Conservation (phyloP, 2,797 vertebrate species). For the Pangasius djambal region DNA sequence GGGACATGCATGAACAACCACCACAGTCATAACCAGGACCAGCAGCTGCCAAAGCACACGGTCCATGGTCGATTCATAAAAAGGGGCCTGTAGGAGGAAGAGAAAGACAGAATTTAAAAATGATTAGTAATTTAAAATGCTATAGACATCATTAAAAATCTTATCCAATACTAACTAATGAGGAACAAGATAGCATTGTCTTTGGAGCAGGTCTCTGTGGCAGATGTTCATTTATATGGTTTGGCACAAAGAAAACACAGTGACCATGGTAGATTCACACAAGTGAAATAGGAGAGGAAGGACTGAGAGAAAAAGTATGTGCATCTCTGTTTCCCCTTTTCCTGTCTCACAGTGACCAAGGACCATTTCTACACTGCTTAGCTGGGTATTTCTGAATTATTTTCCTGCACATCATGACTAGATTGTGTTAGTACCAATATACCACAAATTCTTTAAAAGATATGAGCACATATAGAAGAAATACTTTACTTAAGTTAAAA, state of each 20-base stretch:
- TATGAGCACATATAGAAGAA: background rate
- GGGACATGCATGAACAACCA: conserved; percentile 84
- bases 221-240: conserved; percentile 2
- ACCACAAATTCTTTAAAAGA: background rate
- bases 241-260: background rate
- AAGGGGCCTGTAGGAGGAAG: conserved; percentile 71
- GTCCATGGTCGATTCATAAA: conserved; percentile 89
- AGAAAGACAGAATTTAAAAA: conserved; percentile 13
- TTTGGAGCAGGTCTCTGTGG: background rate
- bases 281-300: background rate
- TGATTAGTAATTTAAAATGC: background rate
- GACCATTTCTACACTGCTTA: background rate
- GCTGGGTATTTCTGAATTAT: background rate
- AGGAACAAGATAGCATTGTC: conserved; percentile 2
- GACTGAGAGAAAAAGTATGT: background rate
- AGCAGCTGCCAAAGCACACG: conserved; percentile 85
- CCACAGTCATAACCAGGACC: conserved; percentile 87
- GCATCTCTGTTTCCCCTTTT: background rate
- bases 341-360: background rate
- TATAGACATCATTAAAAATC: background rate
- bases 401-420: background rate
- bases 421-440: background rate
- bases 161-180: background rate
- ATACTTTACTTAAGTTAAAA: background rate
- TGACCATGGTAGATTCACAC: background rate